These are phyloP conservation scores for Sarcophaga carnaria DNA, from an alignment of 2,888 invertebrate species.

Conservation along the genomic window DNA sequence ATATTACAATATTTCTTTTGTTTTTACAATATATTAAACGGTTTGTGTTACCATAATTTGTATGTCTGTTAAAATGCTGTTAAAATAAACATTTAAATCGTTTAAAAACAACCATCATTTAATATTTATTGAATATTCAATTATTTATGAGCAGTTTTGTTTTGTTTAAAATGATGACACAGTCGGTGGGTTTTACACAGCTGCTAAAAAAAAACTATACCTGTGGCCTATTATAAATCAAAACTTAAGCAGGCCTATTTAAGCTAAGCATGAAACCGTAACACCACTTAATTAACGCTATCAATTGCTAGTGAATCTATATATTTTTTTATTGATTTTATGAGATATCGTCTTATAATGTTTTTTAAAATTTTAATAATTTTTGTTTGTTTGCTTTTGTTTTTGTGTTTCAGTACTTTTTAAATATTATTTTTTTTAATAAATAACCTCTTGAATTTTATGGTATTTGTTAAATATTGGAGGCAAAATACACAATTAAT, in stretches of 20 bases:
- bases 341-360: no score
- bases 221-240: neutral
- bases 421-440: neutral
- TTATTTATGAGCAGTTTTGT: neutral
- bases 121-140: neutral
- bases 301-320: neutral
- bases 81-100: slow-evolving; percentile 15
- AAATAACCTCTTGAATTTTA: slow-evolving; percentile 36
- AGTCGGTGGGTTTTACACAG: neutral
- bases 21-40: neutral
- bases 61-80: slow-evolving; percentile 9
- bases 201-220: neutral
- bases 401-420: neutral
- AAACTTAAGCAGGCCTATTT: neutral
- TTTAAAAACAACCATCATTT: neutral
- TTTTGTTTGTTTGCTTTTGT: neutral
- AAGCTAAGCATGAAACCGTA: neutral
- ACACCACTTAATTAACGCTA: neutral
- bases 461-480: slow-evolving; percentile 16
- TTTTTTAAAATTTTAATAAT: no score
- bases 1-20: neutral
- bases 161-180: slow-evolving; percentile 9
- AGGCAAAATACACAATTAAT: slow-evolving; percentile 39
- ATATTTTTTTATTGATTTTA: neutral
- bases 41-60: slow-evolving; percentile 14